Evolutionary conservation across 2,113 vertebrate species (phyloP).

Genomic region (Coptodon rendalli): DNA sequence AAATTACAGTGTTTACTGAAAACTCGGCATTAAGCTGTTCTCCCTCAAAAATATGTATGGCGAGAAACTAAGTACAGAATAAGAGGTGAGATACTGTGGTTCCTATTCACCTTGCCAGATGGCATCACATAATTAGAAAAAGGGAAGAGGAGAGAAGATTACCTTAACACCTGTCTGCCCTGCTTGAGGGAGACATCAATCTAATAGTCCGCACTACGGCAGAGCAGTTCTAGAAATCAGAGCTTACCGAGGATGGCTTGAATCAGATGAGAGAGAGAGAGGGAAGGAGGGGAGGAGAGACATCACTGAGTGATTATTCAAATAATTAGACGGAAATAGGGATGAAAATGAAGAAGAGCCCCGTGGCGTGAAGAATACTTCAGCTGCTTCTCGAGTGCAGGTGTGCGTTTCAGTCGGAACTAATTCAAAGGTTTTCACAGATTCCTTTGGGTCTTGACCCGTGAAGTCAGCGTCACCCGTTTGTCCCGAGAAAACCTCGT

Average conservation of each 20-base stretch:
- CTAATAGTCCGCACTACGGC: conserved; percentile 33
- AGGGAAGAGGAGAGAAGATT: conserved; percentile 50
- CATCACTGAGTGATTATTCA: conserved; percentile 6
- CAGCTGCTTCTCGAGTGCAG: not conserved
- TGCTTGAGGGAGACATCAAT: conserved; percentile 63
- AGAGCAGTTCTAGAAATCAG: conserved; percentile 13
- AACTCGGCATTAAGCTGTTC: not conserved
- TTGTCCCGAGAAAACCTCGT: not conserved
- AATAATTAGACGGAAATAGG: conserved; percentile 34
- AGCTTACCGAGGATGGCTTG: conserved; percentile 22
- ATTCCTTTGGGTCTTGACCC: not conserved
- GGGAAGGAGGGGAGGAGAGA: not conserved
- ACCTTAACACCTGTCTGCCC: conserved; percentile 60
- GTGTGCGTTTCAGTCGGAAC: not conserved
- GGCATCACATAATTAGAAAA: conserved; percentile 67
- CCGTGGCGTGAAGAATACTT: not conserved
- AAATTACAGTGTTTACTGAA: not conserved
- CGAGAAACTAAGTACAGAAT: conserved; percentile 9
- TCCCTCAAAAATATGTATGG: not conserved
- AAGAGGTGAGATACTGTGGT: conserved; percentile 6
- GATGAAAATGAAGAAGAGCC: conserved; percentile 16
- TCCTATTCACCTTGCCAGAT: conserved; percentile 57
- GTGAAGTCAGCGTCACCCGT: not conserved
- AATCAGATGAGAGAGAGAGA: not conserved
- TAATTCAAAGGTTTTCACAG: not conserved